Percentiles rank a stretch among this genome's conserved stretches.
Evolutionary conservation across 1,140 invertebrate species (phyloP).

Genomic region (Zeugodacus cucurbitae): DNA sequence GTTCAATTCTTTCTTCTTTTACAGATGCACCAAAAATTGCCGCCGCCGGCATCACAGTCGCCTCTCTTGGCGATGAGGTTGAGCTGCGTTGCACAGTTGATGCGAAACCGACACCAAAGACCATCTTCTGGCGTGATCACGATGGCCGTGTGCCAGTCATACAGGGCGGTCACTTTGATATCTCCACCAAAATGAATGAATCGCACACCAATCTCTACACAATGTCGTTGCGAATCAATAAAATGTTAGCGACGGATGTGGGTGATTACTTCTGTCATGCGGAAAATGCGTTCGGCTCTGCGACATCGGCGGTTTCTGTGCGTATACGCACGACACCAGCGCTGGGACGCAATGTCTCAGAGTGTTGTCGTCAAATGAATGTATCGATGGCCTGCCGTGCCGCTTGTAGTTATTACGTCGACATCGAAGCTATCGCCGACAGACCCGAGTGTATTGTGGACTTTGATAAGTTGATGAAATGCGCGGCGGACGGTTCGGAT

Average conservation of each 20-base stretch:
- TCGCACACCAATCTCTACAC: slow-evolving; percentile 71
- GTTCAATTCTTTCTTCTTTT: slow-evolving; percentile 21
- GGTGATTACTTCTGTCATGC: slow-evolving; percentile 85
- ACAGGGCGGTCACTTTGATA: slow-evolving; percentile 78
- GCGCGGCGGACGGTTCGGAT: slow-evolving; percentile 82
- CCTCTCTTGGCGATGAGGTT: slow-evolving; percentile 76
- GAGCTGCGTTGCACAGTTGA: slow-evolving; percentile 80
- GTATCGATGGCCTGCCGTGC: slow-evolving; percentile 79
- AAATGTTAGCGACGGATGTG: slow-evolving; percentile 75
- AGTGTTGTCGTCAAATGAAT: slow-evolving; percentile 81
- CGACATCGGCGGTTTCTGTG: slow-evolving; percentile 77
- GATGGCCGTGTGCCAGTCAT: slow-evolving; percentile 77
- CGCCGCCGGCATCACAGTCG: slow-evolving; percentile 79
- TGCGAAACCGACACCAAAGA: slow-evolving; percentile 80
- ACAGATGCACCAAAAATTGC: slow-evolving; percentile 79
- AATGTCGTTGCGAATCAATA: slow-evolving; percentile 78
- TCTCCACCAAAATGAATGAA: slow-evolving; percentile 67
- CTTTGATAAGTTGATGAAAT: slow-evolving; percentile 87
- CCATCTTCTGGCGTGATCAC: slow-evolving; percentile 82
- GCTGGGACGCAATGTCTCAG: slow-evolving; percentile 75
- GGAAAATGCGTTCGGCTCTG: slow-evolving; percentile 81
- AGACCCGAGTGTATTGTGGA: slow-evolving; percentile 81
- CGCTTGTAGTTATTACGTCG: slow-evolving; percentile 83
- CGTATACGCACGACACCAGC: slow-evolving; percentile 71
- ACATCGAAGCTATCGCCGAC: slow-evolving; percentile 83